Conservation (phyloP, 1,140 invertebrate species). For the Achroia grisella region DNA sequence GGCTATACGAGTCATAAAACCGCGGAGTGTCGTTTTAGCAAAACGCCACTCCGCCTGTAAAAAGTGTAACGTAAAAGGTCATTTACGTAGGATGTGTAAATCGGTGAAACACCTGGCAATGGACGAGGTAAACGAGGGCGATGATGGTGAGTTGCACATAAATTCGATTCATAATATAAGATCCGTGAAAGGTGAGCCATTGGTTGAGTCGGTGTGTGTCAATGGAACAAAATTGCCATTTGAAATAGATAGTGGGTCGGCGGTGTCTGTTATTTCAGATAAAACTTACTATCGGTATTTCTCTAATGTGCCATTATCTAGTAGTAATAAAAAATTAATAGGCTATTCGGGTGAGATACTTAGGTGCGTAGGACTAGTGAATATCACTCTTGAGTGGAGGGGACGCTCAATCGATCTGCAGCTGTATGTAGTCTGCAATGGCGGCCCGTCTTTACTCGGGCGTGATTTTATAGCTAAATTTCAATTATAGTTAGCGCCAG, state of each 20-base stretch:
- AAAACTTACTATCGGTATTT: no score
- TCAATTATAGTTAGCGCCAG: constrained; percentile 5
- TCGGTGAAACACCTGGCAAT: constrained; percentile 7
- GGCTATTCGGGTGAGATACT: no score
- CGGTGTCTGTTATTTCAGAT: constrained; percentile 19
- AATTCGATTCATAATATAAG: no score
- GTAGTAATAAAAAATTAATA: no score
- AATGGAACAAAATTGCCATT: constrained; percentile 6
- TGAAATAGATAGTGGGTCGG: constrained; percentile 20
- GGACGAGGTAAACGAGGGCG: constrained; percentile 7
- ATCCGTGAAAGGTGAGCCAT: constrained; percentile 6
- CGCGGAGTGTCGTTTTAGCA: not conserved
- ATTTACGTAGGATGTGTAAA: constrained; percentile 11
- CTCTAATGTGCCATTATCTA: no score
- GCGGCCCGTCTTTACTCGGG: no score
- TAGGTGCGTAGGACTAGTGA: no score
- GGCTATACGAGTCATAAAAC: constrained; percentile 5
- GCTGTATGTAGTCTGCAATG: no score
- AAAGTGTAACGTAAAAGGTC: constrained; percentile 1
- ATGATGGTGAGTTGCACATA: constrained; percentile 19
- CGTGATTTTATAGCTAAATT: no score
- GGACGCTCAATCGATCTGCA: no score
- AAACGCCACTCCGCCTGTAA: not conserved
- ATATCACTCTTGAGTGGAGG: no score
- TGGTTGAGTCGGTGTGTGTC: constrained; percentile 4